Conservation (phyloP, 1,140 invertebrate species). For the Cotesia chilonis region DNA sequence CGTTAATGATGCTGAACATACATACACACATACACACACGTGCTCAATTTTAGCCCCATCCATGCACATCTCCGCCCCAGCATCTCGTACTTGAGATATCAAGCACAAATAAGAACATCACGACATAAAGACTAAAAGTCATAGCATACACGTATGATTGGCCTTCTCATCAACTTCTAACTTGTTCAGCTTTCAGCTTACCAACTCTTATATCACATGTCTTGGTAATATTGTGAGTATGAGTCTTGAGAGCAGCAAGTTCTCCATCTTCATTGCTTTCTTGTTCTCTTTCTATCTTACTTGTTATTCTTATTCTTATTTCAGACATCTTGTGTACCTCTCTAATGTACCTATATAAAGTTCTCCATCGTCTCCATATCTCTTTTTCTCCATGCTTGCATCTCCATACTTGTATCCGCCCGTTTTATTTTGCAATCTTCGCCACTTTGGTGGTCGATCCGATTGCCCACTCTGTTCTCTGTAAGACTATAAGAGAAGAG, state of each 20-base stretch:
- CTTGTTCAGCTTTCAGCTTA: too few relatives aligned
- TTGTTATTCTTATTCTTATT: background rate
- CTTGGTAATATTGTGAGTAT: too few relatives aligned
- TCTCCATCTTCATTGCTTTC: background rate
- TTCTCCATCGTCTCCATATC: slow-evolving; percentile 19
- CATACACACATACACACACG: background rate
- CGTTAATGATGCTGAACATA: slow-evolving; percentile 5
- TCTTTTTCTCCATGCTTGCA: slow-evolving; percentile 25
- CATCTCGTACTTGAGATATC: too few relatives aligned
- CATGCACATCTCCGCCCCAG: slow-evolving; percentile 10
- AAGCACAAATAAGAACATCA: background rate
- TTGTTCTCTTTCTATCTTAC: background rate
- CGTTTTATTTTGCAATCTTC: slow-evolving; percentile 36
- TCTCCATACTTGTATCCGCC: slow-evolving; percentile 37
- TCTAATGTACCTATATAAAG: too few relatives aligned
- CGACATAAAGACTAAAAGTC: background rate
- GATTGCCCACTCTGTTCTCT: slow-evolving; percentile 30
- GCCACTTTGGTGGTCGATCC: slow-evolving; percentile 51
- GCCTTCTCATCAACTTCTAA: slow-evolving; percentile 30
- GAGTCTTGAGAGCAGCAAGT: too few relatives aligned
- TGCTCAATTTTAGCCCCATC: background rate
- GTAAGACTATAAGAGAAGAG: slow-evolving; percentile 10
- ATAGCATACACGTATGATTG: slow-evolving; percentile 25
- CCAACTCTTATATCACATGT: too few relatives aligned
- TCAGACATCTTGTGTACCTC: background rate